Percentiles rank a stretch among this genome's conserved stretches.
phyloP scores from a whole-genome alignment of 2,113 vertebrate genomes.

The Aspidoscelis tigris region DNA sequence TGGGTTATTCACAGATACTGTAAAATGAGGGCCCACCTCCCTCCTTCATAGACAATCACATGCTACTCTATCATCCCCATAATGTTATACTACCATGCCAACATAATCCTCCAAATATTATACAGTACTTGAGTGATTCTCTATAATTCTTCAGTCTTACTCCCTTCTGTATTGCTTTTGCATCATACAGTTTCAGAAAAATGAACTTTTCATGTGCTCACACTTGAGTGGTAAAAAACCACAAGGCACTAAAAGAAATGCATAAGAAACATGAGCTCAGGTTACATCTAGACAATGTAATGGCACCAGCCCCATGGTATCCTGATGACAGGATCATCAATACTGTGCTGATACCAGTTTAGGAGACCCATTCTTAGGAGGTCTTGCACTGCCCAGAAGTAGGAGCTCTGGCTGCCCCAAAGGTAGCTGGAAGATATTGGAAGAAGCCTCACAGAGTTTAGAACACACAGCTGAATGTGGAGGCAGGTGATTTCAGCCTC shows the following conservation, averaged over 20 bases:
- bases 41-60: not conserved
- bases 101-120: not conserved
- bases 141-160: not conserved
- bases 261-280: not conserved
- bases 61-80: not conserved
- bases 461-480: not conserved
- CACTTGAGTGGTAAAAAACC: not conserved
- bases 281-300: not conserved
- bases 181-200: not conserved
- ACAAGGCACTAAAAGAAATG: no score
- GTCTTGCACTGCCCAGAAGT: no score
- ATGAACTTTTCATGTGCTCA: not conserved
- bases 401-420: not conserved
- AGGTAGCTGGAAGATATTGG: not conserved
- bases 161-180: not conserved
- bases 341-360: no score
- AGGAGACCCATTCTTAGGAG: no score
- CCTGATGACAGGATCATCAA: no score
- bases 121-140: not conserved
- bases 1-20: not conserved
- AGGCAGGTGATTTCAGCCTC: no score
- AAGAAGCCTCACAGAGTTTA: not conserved
- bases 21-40: not conserved
- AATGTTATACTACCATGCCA: not conserved
- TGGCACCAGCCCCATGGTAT: no score